Evolutionary conservation across 2,797 vertebrate species (phyloP).

Genomic region (Simalia tracyae): DNA sequence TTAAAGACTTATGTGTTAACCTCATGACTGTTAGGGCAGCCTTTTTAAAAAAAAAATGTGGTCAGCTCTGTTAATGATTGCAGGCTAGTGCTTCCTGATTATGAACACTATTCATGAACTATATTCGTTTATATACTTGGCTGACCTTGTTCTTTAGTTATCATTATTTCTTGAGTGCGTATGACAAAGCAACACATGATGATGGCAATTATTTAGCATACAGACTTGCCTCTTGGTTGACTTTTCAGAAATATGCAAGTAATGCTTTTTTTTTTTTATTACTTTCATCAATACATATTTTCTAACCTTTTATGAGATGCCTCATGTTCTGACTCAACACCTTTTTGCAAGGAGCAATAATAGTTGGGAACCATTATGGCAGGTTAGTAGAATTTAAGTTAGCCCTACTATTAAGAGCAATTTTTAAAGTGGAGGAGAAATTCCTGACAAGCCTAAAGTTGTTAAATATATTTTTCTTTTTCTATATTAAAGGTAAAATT

Average conservation of each 20-base stretch:
- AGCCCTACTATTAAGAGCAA: neutral
- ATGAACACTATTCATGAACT: too few species aligned
- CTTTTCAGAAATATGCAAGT: neutral
- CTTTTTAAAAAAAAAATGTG: too few species aligned
- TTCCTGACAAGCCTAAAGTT: constrained; percentile 11
- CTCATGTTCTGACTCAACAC: neutral
- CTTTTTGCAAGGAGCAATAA: neutral
- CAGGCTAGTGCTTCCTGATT: too few species aligned
- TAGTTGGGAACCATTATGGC: constrained; percentile 16
- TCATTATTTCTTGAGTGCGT: neutral
- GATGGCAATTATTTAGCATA: neutral
- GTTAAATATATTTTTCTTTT: neutral
- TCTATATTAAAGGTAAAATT: constrained; percentile 12
- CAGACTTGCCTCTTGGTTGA: neutral
- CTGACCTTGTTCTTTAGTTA: neutral
- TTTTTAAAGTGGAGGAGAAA: constrained; percentile 3
- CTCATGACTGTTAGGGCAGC: too few species aligned
- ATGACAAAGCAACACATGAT: neutral
- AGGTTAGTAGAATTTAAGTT: constrained; percentile 5
- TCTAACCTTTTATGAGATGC: neutral
- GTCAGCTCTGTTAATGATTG: too few species aligned
- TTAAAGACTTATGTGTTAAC: too few species aligned
- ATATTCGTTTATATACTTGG: too few species aligned
- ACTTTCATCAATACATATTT: neutral
- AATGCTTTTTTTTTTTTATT: neutral